Conservation (phyloP, 2,797 vertebrate genomes). For the Kryptopterus vitreolus region DNA sequence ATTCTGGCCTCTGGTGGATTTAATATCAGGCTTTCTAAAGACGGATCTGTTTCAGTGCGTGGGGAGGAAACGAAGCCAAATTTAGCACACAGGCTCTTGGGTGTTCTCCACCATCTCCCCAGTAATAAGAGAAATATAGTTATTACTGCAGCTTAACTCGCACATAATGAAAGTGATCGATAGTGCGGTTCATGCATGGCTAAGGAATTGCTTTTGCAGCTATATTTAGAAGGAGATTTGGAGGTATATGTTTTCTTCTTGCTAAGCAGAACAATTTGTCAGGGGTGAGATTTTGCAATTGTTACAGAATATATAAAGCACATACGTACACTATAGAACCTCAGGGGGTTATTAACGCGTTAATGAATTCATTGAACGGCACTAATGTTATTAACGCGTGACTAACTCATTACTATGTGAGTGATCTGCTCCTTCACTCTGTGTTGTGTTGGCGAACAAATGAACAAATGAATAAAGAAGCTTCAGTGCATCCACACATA, state of each 20-base stretch:
- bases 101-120: slow-evolving; percentile 71
- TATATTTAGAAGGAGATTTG: neutral
- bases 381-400: too few species aligned
- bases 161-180: slow-evolving; percentile 59
- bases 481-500: too few species aligned
- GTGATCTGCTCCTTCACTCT: too few species aligned
- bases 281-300: slow-evolving; percentile 3
- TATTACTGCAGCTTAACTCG: slow-evolving; percentile 66
- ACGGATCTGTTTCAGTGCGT: slow-evolving; percentile 65
- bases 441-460: too few species aligned
- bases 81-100: slow-evolving; percentile 63
- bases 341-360: too few species aligned
- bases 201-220: slow-evolving; percentile 1
- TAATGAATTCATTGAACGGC: too few species aligned
- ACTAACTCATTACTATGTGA: too few species aligned
- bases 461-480: too few species aligned
- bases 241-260: slow-evolving; percentile 27
- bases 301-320: neutral
- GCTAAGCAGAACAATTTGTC: slow-evolving; percentile 1
- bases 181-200: slow-evolving; percentile 8
- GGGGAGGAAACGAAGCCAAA: slow-evolving; percentile 57
- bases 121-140: slow-evolving; percentile 59
- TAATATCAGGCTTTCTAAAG: slow-evolving; percentile 65
- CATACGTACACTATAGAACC: too few species aligned
- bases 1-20: slow-evolving; percentile 64